A percentile compares a stretch with the other conserved stretches of the same genome.
Evolutionary conservation across 64 coral and sea anemone genomes (phyloP).

Genomic region (Platygyra sinensis): DNA sequence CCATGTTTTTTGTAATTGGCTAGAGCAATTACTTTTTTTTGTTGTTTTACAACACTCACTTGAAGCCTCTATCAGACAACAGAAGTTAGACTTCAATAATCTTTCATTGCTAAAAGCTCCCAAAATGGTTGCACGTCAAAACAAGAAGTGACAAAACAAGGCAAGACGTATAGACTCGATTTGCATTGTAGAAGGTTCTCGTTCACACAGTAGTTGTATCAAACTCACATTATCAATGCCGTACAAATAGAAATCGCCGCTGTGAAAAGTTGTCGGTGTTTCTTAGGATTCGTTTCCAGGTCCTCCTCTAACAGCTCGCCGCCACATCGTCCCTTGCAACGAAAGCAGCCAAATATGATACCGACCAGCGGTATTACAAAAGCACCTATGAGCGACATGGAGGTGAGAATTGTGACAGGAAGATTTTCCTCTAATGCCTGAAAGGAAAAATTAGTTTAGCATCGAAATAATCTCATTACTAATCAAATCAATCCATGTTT

Average conservation of each 20-base stretch:
- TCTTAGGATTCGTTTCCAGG: conserved; percentile 63
- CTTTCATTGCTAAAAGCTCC: no score
- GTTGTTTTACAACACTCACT: no score
- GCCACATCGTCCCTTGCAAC: conserved; percentile 58
- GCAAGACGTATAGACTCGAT: no score
- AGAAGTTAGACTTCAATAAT: no score
- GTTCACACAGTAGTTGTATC: background rate
- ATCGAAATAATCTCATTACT: no score
- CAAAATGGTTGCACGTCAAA: no score
- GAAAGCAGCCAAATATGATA: conserved; percentile 61
- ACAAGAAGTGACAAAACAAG: no score
- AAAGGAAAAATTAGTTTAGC: background rate
- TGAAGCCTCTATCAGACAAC: no score
- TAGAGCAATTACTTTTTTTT: no score
- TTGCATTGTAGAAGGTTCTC: no score
- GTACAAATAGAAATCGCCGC: conserved; percentile 50
- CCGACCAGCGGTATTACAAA: conserved; percentile 59
- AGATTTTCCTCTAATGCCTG: conserved; percentile 20
- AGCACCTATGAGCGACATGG: conserved; percentile 36
- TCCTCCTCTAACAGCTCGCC: conserved; percentile 59
- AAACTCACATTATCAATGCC: conserved; percentile 59
- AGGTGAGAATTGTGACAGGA: conserved; percentile 32
- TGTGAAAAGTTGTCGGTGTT: conserved; percentile 38
- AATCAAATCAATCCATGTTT: no score
- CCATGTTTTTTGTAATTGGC: no score